Conservation (phyloP, 1,140 invertebrate genomes). For the Arion vulgaris region DNA sequence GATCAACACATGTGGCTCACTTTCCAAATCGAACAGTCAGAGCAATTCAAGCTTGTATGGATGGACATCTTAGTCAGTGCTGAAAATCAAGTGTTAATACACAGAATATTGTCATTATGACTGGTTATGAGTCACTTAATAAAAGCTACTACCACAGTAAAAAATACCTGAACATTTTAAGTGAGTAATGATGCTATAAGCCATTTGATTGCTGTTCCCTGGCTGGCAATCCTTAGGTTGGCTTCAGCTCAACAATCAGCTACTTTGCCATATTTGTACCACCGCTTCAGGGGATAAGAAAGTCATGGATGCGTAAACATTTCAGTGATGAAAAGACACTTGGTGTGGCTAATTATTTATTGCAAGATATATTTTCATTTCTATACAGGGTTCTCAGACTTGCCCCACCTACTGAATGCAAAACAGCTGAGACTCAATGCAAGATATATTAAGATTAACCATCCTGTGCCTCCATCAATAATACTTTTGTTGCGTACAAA, state of each 20-base stretch:
- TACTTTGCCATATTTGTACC: slow-evolving; percentile 40
- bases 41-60: not conserved
- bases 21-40: not conserved
- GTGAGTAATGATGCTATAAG: slow-evolving; percentile 39
- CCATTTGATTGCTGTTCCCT: slow-evolving; percentile 41
- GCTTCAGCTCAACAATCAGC: slow-evolving; percentile 41
- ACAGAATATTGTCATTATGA: not conserved
- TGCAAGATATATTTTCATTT: not conserved
- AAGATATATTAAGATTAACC: not conserved
- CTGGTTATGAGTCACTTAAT: slow-evolving; percentile 26
- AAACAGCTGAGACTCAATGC: not conserved
- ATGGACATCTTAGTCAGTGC: not conserved
- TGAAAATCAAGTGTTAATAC: not conserved
- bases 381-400: not conserved
- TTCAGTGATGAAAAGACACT: slow-evolving; percentile 23
- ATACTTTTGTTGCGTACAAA: too few relatives aligned
- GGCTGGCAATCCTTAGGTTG: slow-evolving; percentile 38
- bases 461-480: not conserved
- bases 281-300: slow-evolving; percentile 43
- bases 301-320: slow-evolving; percentile 36
- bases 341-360: not conserved
- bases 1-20: slow-evolving; percentile 1
- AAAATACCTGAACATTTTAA: slow-evolving; percentile 44
- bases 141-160: slow-evolving; percentile 41
- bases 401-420: not conserved